These are phyloP conservation scores for Dendropsophus ebraccatus DNA, from an alignment of 2,113 vertebrate genomes.

Conservation along the genomic window DNA sequence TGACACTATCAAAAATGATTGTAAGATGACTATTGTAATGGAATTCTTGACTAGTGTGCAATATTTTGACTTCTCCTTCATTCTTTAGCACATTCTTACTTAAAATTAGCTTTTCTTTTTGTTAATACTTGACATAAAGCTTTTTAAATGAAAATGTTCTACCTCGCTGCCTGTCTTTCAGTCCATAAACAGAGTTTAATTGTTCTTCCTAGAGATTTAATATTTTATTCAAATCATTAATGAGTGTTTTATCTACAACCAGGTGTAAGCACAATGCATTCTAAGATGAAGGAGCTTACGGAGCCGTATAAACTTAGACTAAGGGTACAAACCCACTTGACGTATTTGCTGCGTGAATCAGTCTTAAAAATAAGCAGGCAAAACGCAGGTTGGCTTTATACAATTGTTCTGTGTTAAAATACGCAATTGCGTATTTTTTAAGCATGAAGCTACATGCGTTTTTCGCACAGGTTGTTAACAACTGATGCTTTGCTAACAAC, in stretches of 20 bases:
- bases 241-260: slow-evolving; percentile 47
- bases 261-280: slow-evolving; percentile 32
- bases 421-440: no score
- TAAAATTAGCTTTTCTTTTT: not conserved
- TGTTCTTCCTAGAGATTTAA: slow-evolving; percentile 45
- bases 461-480: no score
- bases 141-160: slow-evolving; percentile 51
- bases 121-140: slow-evolving; percentile 9
- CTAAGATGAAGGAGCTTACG: slow-evolving; percentile 32
- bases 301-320: slow-evolving; percentile 7
- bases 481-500: no score
- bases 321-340: no score
- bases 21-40: not conserved
- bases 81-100: not conserved
- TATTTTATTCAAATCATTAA: slow-evolving; percentile 52
- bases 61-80: slow-evolving; percentile 4
- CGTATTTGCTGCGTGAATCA: no score
- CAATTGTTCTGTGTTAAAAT: no score
- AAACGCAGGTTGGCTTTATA: no score
- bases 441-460: no score
- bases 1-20: not conserved
- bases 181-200: slow-evolving; percentile 40
- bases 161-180: slow-evolving; percentile 32
- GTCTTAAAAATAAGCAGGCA: no score
- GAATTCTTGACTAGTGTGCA: not conserved